These are phyloP conservation scores for Atta cephalotes DNA, from an alignment of 1,140 invertebrate species.

Conservation along the genomic window DNA sequence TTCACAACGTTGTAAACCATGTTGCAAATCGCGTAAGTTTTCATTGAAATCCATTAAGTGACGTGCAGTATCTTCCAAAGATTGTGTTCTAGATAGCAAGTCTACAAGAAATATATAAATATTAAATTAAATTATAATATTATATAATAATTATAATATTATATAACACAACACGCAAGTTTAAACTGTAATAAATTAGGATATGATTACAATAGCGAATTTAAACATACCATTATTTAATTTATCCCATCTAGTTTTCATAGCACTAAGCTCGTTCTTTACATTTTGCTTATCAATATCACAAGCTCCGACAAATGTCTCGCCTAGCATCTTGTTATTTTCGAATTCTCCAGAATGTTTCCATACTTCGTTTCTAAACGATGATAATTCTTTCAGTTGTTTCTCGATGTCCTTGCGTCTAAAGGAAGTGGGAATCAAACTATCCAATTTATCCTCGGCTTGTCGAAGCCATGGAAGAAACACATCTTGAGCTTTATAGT, in stretches of 20 bases:
- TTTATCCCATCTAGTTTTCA: constrained; percentile 96
- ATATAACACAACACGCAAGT: background rate
- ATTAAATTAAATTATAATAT: constrained; percentile 6
- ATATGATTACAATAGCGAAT: constrained; percentile 11
- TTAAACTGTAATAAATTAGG: background rate
- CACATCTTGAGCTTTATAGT: constrained; percentile 92
- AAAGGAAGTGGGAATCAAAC: constrained; percentile 92
- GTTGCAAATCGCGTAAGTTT: constrained; percentile 92
- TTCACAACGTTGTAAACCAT: constrained; percentile 94
- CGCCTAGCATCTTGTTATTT: constrained; percentile 93
- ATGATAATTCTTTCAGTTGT: constrained; percentile 95
- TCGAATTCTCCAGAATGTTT: constrained; percentile 97
- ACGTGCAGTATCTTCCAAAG: constrained; percentile 94
- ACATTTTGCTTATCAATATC: constrained; percentile 97
- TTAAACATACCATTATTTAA: constrained; percentile 91
- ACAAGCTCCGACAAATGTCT: constrained; percentile 94
- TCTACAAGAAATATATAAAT: constrained; percentile 76
- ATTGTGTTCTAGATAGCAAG: constrained; percentile 89
- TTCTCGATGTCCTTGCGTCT: constrained; percentile 95
- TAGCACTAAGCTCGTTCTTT: constrained; percentile 91
- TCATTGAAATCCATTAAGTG: constrained; percentile 95
- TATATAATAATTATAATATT: constrained; percentile 13
- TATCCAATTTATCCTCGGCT: constrained; percentile 94
- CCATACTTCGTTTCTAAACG: constrained; percentile 96
- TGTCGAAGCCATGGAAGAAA: constrained; percentile 96